A percentile compares a stretch with the other conserved stretches of the same genome.
Conservation (phyloP, 2,888 invertebrate species). For the Mantis religiosa region DNA sequence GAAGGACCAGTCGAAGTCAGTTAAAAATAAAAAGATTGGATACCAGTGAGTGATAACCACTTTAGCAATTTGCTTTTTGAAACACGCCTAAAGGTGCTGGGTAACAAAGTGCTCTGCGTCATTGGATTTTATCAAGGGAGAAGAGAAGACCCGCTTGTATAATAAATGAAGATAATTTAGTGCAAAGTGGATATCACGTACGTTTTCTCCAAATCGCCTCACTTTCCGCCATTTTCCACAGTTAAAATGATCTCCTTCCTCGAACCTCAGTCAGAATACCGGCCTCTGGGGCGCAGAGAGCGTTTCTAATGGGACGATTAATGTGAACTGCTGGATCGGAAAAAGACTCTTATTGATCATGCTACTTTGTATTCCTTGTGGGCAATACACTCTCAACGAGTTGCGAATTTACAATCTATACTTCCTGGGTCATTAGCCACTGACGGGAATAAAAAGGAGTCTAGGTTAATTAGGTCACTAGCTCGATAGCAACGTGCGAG, state of each 20-base stretch:
- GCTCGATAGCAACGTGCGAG: too few species aligned
- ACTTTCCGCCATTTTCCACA: not conserved
- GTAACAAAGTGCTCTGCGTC: not conserved
- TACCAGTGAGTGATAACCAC: not conserved
- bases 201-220: not conserved
- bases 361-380: not conserved
- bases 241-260: not conserved
- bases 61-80: not conserved
- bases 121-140: not conserved
- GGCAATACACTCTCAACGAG: not conserved
- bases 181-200: not conserved
- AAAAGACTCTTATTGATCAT: conserved; percentile 8
- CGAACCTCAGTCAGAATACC: not conserved
- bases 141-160: not conserved
- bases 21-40: not conserved
- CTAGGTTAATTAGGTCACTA: too few species aligned
- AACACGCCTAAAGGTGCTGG: not conserved
- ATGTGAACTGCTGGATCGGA: conserved; percentile 8
- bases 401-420: not conserved
- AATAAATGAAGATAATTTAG: not conserved
- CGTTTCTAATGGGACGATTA: conserved; percentile 14
- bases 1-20: not conserved
- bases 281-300: not conserved
- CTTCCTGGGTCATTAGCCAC: too few species aligned
- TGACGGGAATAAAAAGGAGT: too few species aligned